phyloP scores from a whole-genome alignment of 2,797 vertebrate species.

The Notamacropus eugenii region DNA sequence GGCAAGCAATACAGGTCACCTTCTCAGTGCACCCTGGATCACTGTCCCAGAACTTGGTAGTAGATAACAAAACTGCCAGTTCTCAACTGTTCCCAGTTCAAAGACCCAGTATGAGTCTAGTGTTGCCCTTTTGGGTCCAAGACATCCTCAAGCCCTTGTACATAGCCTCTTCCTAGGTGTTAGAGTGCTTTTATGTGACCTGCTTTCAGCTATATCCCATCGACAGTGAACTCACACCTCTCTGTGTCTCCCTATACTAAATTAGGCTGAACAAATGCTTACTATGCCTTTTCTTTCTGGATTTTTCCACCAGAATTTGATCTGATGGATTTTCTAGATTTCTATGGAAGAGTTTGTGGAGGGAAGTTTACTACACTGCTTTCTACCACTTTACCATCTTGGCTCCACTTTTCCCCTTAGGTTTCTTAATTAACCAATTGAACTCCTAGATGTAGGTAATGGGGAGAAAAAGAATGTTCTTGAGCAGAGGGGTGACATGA shows the following conservation, averaged over 20 bases:
- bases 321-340: not conserved
- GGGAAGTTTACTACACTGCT: not conserved
- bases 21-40: not conserved
- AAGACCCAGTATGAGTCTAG: not conserved
- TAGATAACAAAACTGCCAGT: not conserved
- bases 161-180: not conserved
- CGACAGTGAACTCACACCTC: not conserved
- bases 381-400: not conserved
- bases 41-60: not conserved
- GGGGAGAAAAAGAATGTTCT: not conserved
- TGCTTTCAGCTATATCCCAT: not conserved
- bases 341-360: not conserved
- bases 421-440: not conserved
- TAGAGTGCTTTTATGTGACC: not conserved
- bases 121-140: not conserved
- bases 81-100: not conserved
- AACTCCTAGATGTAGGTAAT: not conserved
- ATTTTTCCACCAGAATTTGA: not conserved
- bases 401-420: not conserved
- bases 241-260: not conserved
- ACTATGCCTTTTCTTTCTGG: not conserved
- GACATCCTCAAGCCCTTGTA: not conserved
- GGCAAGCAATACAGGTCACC: not conserved
- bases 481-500: not conserved
- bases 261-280: not conserved